Evolutionary conservation across 92 coral and sea anemone species (phyloP), one percentile per base, ranked within the genome.

Genomic region (Zoanthus sansibaricus): DNA sequence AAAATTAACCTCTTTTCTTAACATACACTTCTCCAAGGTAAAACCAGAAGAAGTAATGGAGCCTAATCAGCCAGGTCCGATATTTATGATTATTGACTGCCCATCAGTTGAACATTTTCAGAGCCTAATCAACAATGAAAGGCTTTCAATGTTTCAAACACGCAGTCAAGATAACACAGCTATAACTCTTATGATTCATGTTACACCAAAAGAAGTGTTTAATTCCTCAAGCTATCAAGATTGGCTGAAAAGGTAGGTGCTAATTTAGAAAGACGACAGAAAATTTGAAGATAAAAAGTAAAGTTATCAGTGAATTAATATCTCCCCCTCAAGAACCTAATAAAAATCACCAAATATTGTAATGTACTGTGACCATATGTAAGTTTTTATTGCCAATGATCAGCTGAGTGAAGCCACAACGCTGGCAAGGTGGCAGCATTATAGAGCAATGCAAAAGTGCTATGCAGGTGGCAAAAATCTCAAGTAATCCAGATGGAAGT

Each of bases 21-120:
- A 13, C 15, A 14, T 61, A 15, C 31, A 69, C 1, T 69, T 69
- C 42, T 25, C 46, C 74, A 69, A 69, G 99, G 89, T 97, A 16
- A 82, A 87, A 68, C 93, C 99, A 85, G 97, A 89, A 49, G 94
- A 97, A 20, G 98, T 97, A 3, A 92, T 87, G 89, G 98, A 92
- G 79, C 88, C 94, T 6, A 14, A 85, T 30, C 86, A 87, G 67
- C 89, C 91, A 12, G 96, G 97, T 3, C 92, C 96, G 45, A 90
- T 93, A 7, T 92, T 97, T 51, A 73, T 92, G 32, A 93, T 95
- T 54, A 86, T 97, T 58, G 98, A 97, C 89, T 97, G 99, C 54
- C 98, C 97, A 1, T 72, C 95, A 52, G 59, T 30, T 2, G 80
- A 90, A 15, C 88, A 89, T 87, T 77, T 97, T 20, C 76, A 88